phyloP scores from a whole-genome alignment of 2,113 vertebrate genomes.

The Castor canadensis region DNA sequence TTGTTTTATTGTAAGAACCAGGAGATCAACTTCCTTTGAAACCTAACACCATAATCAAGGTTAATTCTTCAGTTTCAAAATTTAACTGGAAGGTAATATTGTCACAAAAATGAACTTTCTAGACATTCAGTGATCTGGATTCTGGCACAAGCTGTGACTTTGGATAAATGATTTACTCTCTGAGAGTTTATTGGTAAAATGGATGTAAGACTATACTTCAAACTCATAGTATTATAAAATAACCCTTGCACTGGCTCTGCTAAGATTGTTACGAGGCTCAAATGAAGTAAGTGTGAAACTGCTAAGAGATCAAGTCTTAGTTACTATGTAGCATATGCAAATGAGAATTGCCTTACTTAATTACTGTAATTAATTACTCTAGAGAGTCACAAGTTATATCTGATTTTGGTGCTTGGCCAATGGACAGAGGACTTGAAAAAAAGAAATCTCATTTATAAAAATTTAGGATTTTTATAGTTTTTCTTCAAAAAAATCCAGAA shows the following conservation, averaged over 20 bases:
- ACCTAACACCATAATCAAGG: not conserved
- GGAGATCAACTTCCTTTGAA: not conserved
- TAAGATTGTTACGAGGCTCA: not conserved
- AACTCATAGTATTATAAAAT: not conserved
- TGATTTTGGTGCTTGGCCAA: not conserved
- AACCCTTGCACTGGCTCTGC: not conserved
- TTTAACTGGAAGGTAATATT: not conserved
- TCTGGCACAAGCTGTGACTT: not conserved
- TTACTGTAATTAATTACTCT: not conserved
- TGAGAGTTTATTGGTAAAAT: not conserved
- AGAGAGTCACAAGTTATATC: not conserved
- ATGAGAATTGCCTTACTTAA: not conserved
- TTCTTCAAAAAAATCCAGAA: not conserved
- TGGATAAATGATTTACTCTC: not conserved
- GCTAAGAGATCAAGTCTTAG: not conserved
- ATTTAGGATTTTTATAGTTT: not conserved
- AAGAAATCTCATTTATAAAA: not conserved
- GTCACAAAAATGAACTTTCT: not conserved
- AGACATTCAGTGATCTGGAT: not conserved
- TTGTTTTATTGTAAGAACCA: not conserved
- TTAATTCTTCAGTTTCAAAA: conserved; percentile 13
- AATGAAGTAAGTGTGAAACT: conserved; percentile 30
- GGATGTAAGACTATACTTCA: not conserved
- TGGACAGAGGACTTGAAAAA: not conserved
- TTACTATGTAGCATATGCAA: not conserved